These are phyloP conservation scores for Orestias chungarensis DNA, from an alignment of 2,797 vertebrate genomes.

Conservation along the genomic window DNA sequence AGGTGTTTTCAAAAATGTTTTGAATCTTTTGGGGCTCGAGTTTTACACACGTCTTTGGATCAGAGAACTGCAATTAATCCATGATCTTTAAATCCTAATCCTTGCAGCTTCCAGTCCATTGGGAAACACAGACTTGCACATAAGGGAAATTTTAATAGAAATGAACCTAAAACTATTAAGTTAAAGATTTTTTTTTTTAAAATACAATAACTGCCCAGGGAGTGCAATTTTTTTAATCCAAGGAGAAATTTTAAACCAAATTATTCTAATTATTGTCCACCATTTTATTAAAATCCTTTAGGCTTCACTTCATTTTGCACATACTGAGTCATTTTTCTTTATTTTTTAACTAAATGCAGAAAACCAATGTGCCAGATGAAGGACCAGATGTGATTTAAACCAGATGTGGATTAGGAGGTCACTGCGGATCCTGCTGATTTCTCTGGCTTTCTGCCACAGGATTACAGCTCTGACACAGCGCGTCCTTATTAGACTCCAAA, in stretches of 20 bases:
- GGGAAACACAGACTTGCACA: no score
- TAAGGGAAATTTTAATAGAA: no score
- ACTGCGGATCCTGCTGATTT: slow-evolving; percentile 30
- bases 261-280: neutral
- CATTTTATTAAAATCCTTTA: neutral
- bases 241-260: neutral
- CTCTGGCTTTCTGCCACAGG: slow-evolving; percentile 38
- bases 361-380: neutral
- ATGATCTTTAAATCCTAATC: no score
- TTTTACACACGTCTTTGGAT: no score
- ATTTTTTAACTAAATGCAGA: neutral
- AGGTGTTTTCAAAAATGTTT: no score
- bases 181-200: no score
- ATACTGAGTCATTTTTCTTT: neutral
- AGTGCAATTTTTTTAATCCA: neutral
- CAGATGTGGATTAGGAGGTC: slow-evolving; percentile 11
- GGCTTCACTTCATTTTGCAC: neutral
- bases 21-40: no score
- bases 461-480: slow-evolving; percentile 40
- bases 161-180: no score
- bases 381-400: neutral
- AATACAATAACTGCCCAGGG: neutral
- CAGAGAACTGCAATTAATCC: no score
- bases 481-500: neutral
- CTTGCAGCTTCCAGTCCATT: no score